These are phyloP conservation scores for Papilio xuthus DNA, from an alignment of 1,140 invertebrate genomes.

Conservation along the genomic window DNA sequence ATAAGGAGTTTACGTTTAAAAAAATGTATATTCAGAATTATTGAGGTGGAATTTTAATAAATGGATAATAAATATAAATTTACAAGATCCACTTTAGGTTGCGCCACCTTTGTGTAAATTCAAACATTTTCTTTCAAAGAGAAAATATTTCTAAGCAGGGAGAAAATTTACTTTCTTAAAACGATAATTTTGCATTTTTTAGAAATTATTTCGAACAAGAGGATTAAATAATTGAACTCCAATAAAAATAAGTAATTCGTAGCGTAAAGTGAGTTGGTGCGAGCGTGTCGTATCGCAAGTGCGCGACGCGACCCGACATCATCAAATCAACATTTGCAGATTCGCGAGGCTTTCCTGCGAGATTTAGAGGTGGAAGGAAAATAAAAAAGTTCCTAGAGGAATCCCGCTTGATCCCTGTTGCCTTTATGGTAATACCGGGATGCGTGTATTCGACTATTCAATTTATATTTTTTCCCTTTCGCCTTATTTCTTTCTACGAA, in stretches of 20 bases:
- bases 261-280: constrained; percentile 25
- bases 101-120: no score
- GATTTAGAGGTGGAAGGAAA: constrained; percentile 81
- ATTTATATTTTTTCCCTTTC: constrained; percentile 80
- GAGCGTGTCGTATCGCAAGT: constrained; percentile 40
- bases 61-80: no score
- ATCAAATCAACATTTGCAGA: constrained; percentile 82
- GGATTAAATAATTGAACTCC: background rate
- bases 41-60: no score
- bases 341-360: constrained; percentile 78
- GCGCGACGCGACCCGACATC: constrained; percentile 67
- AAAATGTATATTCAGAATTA: no score
- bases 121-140: background rate
- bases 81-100: no score
- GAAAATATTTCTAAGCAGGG: background rate
- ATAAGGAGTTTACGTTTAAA: no score
- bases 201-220: background rate
- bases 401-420: constrained; percentile 80
- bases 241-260: background rate
- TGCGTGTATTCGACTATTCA: constrained; percentile 82
- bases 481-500: constrained; percentile 79
- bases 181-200: background rate
- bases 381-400: constrained; percentile 81
- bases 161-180: background rate
- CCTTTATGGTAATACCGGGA: constrained; percentile 81